Evolutionary conservation across 2,113 vertebrate genomes (phyloP).

Genomic region (Accipiter virgatus): DNA sequence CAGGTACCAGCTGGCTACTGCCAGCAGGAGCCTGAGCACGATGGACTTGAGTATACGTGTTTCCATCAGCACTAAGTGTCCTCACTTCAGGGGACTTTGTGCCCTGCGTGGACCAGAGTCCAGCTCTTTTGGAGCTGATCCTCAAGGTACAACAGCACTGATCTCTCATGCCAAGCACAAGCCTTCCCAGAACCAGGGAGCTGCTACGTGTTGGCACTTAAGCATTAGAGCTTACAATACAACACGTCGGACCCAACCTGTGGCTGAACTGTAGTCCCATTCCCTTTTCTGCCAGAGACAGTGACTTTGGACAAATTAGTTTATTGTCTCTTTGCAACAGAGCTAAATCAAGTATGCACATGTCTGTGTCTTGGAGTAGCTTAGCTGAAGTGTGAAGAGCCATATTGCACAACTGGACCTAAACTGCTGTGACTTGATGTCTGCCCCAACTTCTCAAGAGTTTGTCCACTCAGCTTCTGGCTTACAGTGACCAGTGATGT

Average conservation of each 20-base stretch:
- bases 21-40: neutral
- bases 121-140: neutral
- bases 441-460: neutral
- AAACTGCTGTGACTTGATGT: neutral
- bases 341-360: neutral
- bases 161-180: no score
- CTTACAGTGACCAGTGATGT: neutral
- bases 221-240: neutral
- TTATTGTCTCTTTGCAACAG: neutral
- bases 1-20: neutral
- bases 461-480: neutral
- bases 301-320: neutral
- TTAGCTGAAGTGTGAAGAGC: neutral
- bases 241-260: accelerated
- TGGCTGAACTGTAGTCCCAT: neutral
- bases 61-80: neutral
- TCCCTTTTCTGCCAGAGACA: neutral
- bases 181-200: neutral
- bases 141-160: neutral
- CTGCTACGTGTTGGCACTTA: neutral
- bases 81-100: neutral
- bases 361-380: neutral
- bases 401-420: neutral
- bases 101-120: neutral
- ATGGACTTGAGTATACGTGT: neutral